A percentile compares a stretch with the other conserved stretches of the same genome.
phyloP scores from a whole-genome alignment of 2,888 invertebrate genomes.

The Ennomos fuscantarius region DNA sequence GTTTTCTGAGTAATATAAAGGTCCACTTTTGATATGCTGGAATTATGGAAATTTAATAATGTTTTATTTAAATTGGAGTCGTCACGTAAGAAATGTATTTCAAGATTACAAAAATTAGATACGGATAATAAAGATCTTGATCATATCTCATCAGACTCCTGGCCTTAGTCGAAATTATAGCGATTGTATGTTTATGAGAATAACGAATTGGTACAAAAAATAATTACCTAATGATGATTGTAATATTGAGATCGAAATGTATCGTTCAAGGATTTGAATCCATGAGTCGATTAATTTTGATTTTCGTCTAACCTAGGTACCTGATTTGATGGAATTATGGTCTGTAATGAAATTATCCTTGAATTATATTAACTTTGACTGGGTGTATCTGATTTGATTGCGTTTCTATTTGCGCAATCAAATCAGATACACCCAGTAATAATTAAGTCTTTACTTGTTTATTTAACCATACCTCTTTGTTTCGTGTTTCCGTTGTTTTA shows the following conservation, averaged over 20 bases:
- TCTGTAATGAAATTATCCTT: conserved; percentile 9
- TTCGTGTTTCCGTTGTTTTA: no score
- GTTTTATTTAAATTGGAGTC: not conserved
- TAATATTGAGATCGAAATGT: conserved; percentile 44
- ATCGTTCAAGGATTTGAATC: conserved; percentile 41
- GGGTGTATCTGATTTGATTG: conserved; percentile 2
- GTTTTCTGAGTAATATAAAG: no score
- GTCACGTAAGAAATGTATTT: conserved; percentile 21
- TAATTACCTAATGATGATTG: conserved; percentile 45
- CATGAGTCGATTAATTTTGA: conserved; percentile 23
- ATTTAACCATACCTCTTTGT: no score
- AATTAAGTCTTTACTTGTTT: not conserved
- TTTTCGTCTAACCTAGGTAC: conserved; percentile 12
- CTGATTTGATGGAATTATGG: conserved; percentile 14
- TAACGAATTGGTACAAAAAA: conserved; percentile 45
- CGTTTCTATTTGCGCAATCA: conserved; percentile 3
- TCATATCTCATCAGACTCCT: conserved; percentile 53
- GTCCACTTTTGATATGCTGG: no score
- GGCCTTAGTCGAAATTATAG: conserved; percentile 47
- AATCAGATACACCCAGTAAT: no score
- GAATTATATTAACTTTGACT: conserved; percentile 17
- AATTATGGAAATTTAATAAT: not conserved
- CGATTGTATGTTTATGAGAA: conserved; percentile 42
- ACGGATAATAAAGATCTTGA: conserved; percentile 62
- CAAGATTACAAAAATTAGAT: conserved; percentile 51